Base-by-base conservation (phyloP, 1,140 invertebrate species). In the Drosophila rufa region DNA sequence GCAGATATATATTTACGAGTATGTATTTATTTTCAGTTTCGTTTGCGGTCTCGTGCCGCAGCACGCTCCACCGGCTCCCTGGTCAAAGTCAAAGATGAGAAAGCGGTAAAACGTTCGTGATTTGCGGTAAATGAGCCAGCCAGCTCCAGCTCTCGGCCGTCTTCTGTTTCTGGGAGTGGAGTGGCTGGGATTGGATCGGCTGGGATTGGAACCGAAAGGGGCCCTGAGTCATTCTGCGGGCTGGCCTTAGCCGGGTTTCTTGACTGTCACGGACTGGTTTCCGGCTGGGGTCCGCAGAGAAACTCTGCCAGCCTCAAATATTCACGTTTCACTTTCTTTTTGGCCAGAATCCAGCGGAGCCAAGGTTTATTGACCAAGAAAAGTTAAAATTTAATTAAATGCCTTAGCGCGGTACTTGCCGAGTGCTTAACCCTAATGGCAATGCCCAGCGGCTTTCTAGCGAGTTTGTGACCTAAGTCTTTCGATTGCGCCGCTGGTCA, bases 321-420 rank as follows among this genome's bases (percentile, higher is more conserved):
- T 51, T 56, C 46, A 38, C 67, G 66, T 87, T 87, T 87, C 84
- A 87, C 84, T 87, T 87, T 87, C 84, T 87, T 84, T 87, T 87
- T 77, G 78, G 53, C 80, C 73, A 87, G 84, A 87, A 87, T 90
- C 70, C 36, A 78, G 73, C 65, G 64, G 58, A 53, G 68, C 59
- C 61, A 47, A 53, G 79, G 82, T 85, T 85, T 85, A 68, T 85
- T 82, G 82, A 82, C 82, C 75, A 75, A 48, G 25, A 58, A 51
- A 58, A 45, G 22, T 48, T 45, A 65, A 80, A 75, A 67, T 60
- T 51, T 67, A 70, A 46, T 50, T 66, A 43, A 76, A 61, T 66
- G 22, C 14, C 62, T 45, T 15, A 58, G 38, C 15, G 25, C 36
- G 25, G 62, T 45, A 45, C 50, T 30, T 42, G 30, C 5, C 22